Evolutionary conservation across 2,113 vertebrate genomes (phyloP), one percentile per base, ranked within the genome.

Genomic region (Phasianus colchicus): DNA sequence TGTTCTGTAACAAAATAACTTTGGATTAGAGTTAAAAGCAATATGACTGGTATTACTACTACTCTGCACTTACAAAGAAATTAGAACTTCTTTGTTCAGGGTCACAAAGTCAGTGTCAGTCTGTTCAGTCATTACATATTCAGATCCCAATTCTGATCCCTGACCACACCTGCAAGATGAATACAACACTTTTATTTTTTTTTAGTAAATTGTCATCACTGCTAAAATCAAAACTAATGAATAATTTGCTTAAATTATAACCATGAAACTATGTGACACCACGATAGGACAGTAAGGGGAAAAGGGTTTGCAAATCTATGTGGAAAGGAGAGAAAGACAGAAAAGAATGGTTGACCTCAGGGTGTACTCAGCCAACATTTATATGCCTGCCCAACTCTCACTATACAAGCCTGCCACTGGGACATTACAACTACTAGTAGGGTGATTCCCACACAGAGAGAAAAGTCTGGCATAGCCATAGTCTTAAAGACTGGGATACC

Each of bases 171-270:
- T 61, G 12, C 27, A 86, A 88, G 29, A 77, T 57, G 48, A 80
- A 71, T n/a, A 86, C 76, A 60, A 1, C 0, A 6, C 3, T 0
- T 22, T 42, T 32, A 14, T 24, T 13, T 42, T n/a, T 36, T 63
- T 38, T 65, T 38, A 66, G 11, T 24, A 2, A 66, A 47, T 11
- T 65, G 7, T 29, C 58, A 63, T 18, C 50, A 50, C 25, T 43
- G 14, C 47, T 71, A 43, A 63, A 88, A 88, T 17, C n/a, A 70
- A 38, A 72, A 81, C 13, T 6, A 67, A 81, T 9, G 14, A 10
- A 75, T 63, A 50, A 65, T 64, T 71, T 92, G 9, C 34, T 67
- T 75, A 27, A 74, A 60, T 57, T 92, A 69, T 14, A 84, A 18
- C 38, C 34, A 38, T 13, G 6, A 65, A 36, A 65, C 13, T 15